Base-by-base conservation (phyloP, 1,140 invertebrate genomes). In the Drosophila insularis region DNA sequence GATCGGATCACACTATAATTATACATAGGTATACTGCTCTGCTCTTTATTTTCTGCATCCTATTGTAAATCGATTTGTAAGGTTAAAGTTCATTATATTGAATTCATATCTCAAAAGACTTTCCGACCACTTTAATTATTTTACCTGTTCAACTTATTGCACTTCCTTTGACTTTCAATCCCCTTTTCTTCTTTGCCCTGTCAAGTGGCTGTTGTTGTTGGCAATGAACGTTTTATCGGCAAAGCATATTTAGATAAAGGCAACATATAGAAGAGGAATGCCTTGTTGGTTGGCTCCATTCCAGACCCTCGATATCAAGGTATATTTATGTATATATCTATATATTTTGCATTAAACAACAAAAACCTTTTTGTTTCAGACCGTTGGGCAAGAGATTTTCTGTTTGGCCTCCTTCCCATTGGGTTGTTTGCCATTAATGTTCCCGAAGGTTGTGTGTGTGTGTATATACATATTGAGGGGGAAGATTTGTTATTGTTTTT, bases 321-420 rank as follows among this genome's bases (percentile, higher is more conserved):
- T 10, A 50, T 70, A 43, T 66, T 27, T 27, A 27, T 27, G 27
- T 27, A 27, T 4, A 27, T 27, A 21, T n/a, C 31, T 75, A 61
- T 27, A 43, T 65, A 56, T 27, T 55, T 63, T 31, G 27, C 58
- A 71, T 70, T 60, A 37, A 65, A 68, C 65, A 65, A 68, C 61
- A 40, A 68, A 84, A 85, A 75, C 78, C 81, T 78, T 86, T 81
- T 73, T 59, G 74, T 72, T 74, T 32, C 68, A 66, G 66, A 23
- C 53, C 32, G 39, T 58, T 78, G 56, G 58, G 50, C 67, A 66
- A 27, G 58, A 53, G 35, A 8, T 78, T 65, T 56, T 67, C 11
- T 23, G 14, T 35, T 69, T 56, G 32, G 13, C 13, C 27, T 23
- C 54, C 37, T 62, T 59, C 27, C 32, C 19, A 43, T 54, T 35